Evolutionary conservation across 2,888 invertebrate species (phyloP).

Genomic region (Melanostoma scalare): DNA sequence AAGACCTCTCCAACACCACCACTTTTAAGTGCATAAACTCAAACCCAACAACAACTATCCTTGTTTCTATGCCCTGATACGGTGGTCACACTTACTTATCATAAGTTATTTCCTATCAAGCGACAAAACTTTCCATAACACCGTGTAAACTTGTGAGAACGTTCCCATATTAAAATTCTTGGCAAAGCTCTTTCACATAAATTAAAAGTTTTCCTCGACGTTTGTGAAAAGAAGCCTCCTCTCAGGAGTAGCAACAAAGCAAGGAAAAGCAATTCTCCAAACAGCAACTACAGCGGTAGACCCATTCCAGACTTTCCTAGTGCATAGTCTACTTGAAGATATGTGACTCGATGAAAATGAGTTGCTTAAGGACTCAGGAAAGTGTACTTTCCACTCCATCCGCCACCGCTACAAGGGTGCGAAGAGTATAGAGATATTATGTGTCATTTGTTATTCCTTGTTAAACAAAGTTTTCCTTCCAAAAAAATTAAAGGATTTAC

Average conservation of each 20-base stretch:
- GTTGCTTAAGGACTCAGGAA: conserved; percentile 55
- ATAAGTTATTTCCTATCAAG: conserved; percentile 73
- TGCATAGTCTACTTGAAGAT: not conserved
- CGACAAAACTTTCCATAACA: conserved; percentile 70
- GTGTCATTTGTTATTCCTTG: conserved; percentile 76
- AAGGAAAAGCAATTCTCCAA: conserved; percentile 13
- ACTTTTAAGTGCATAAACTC: conserved; percentile 37
- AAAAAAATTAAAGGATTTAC: conserved; percentile 72
- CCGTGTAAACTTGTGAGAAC: conserved; percentile 72
- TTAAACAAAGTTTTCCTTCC: conserved; percentile 72
- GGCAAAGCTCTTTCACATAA: conserved; percentile 81
- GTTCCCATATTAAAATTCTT: conserved; percentile 81
- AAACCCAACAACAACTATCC: not conserved
- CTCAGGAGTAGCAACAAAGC: conserved; percentile 34
- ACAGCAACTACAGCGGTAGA: conserved; percentile 31
- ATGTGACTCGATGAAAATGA: conserved; percentile 54
- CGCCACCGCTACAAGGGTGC: conserved; percentile 16
- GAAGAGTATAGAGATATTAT: conserved; percentile 62
- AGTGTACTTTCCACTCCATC: conserved; percentile 62
- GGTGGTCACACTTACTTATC: conserved; percentile 72
- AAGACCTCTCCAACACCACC: not conserved
- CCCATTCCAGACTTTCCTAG: conserved; percentile 39
- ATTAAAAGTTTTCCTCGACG: conserved; percentile 79
- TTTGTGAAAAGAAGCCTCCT: conserved; percentile 26
- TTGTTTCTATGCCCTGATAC: conserved; percentile 39